Evolutionary conservation across 2,797 vertebrate species (phyloP), one percentile per base, ranked within the genome.

Genomic region (Macropodus opercularis): DNA sequence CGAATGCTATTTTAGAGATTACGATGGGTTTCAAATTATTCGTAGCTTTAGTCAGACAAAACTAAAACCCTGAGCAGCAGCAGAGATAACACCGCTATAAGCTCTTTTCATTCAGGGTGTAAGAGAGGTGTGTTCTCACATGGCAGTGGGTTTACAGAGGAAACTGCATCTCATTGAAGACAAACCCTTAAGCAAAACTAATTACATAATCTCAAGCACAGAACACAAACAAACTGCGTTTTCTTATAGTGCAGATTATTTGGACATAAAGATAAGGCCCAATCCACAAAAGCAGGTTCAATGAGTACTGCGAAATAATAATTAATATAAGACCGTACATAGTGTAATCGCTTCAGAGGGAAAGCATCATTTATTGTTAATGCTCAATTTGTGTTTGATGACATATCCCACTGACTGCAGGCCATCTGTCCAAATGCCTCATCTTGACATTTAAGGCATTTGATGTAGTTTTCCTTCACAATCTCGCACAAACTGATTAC

Each of bases 381-480:
- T 26, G 21, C 52, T 40, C 56, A 40, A 40, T 51, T 49, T 65
- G 40, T 24, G 35, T 47, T 66, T 57, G 47, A 72, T 15, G 5
- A 44, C 53, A 49, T 69, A 46, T 62, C 57, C 51, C 21, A 51
- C 61, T 24, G 48, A 62, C 40, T 62, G 39, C 62, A 48, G 55
- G 35, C 27, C 4, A 0, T 46, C 54, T 42, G 36, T 52, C 49
- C 63, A 82, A 80, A 84, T 65, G 69, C 84, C 76, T 88, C 70
- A 80, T 82, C 70, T 75, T 82, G 83, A 79, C 73, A 88, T 82
- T 84, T 79, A 44, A 35, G 64, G 38, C 61, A 38, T 77, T 78
- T 65, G 77, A 66, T 69, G 76, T 14, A 56, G 52, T 68, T 72
- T 76, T 76, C 59, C 74, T 29, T 71, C 49, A 58, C 53, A 42